phyloP scores from a whole-genome alignment of 1,140 invertebrate genomes.

The Papilio polytes region DNA sequence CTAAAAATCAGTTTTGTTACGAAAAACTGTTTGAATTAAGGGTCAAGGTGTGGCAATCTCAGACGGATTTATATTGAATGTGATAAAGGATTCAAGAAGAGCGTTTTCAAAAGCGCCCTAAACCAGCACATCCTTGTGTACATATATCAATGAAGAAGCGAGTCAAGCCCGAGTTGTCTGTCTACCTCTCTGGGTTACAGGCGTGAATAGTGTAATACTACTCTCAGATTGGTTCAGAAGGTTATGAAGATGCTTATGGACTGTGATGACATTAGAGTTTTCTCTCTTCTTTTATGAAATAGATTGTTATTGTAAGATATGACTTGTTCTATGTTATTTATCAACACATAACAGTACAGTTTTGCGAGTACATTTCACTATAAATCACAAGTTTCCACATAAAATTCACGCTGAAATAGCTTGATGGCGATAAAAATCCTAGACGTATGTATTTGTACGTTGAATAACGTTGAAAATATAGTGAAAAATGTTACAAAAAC shows the following conservation, averaged over 20 bases:
- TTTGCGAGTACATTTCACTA: neutral
- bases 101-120: too few relatives aligned
- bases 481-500: conserved; percentile 39
- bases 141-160: too few relatives aligned
- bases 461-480: conserved; percentile 40
- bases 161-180: too few relatives aligned
- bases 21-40: too few relatives aligned
- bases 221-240: too few relatives aligned
- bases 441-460: conserved; percentile 35
- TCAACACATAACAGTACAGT: neutral
- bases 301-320: neutral
- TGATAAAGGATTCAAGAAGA: too few relatives aligned
- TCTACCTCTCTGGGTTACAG: too few relatives aligned
- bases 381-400: conserved; percentile 15
- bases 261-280: neutral
- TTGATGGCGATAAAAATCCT: conserved; percentile 27
- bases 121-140: too few relatives aligned
- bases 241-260: neutral
- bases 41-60: too few relatives aligned
- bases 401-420: conserved; percentile 3
- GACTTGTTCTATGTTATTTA: neutral
- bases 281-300: neutral
- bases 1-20: too few relatives aligned
- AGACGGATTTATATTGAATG: too few relatives aligned
- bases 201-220: too few relatives aligned